phyloP scores from a whole-genome alignment of 2,797 vertebrate species.

The Dipus sagitta region DNA sequence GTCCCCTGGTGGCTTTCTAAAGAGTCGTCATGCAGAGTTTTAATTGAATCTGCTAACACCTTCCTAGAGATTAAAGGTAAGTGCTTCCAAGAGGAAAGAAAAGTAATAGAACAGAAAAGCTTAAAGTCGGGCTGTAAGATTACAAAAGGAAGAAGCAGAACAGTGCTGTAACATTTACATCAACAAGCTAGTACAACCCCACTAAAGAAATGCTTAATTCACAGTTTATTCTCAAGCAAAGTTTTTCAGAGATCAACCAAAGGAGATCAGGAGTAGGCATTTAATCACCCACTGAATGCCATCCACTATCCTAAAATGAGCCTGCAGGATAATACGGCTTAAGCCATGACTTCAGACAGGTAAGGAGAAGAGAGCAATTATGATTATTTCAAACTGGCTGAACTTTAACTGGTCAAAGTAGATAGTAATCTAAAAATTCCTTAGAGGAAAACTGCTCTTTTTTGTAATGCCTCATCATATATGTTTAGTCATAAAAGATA shows the following conservation, averaged over 20 bases:
- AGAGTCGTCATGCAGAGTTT: slow-evolving; percentile 26
- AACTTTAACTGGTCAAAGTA: slow-evolving; percentile 16
- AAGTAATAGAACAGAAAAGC: slow-evolving; percentile 49
- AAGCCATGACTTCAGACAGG: neutral
- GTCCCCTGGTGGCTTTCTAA: slow-evolving; percentile 7
- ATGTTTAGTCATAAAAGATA: slow-evolving; percentile 19
- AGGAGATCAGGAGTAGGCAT: slow-evolving; percentile 1
- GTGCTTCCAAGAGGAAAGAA: slow-evolving; percentile 64
- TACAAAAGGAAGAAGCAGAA: slow-evolving; percentile 29
- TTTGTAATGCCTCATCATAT: neutral
- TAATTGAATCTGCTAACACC: slow-evolving; percentile 68
- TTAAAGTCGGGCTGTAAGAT: slow-evolving; percentile 29
- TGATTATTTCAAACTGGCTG: slow-evolving; percentile 8
- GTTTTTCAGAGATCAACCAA: slow-evolving; percentile 27
- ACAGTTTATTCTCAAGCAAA: slow-evolving; percentile 23
- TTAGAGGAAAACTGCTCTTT: neutral
- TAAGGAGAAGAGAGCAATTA: neutral
- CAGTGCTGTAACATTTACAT: neutral
- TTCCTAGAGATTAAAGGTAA: slow-evolving; percentile 70
- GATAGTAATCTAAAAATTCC: neutral
- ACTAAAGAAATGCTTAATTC: slow-evolving; percentile 27
- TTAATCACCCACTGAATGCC: slow-evolving; percentile 16
- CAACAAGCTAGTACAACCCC: slow-evolving; percentile 2
- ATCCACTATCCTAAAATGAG: neutral
- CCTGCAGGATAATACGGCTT: slow-evolving; percentile 11